A percentile compares a stretch with the other conserved stretches of the same genome.
These are phyloP conservation scores for Eidolon helvum DNA, from an alignment of 2,113 vertebrate genomes.

Conservation along the genomic window DNA sequence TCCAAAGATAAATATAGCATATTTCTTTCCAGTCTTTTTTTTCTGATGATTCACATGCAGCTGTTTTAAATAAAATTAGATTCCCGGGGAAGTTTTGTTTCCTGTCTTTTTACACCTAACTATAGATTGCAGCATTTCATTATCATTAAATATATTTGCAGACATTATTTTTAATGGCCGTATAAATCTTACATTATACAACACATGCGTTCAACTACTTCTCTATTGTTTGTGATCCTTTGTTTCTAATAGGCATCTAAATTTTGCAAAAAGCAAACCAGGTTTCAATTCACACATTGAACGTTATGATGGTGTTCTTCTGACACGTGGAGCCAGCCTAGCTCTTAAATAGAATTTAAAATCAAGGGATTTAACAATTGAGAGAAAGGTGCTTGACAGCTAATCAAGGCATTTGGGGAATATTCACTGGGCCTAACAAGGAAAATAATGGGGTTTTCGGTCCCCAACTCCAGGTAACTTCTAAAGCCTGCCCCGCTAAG, in stretches of 20 bases:
- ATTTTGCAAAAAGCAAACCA: constrained; percentile 41
- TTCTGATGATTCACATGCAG: not conserved
- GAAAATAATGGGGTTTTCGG: constrained; percentile 56
- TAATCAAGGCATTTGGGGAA: constrained; percentile 32
- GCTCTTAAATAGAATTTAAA: constrained; percentile 61
- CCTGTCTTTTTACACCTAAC: not conserved
- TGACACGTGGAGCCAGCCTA: constrained; percentile 48
- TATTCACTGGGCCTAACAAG: constrained; percentile 38
- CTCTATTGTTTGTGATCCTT: not conserved
- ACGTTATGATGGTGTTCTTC: not conserved
- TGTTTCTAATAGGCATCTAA: not conserved
- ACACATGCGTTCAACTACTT: not conserved
- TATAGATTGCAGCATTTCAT: not conserved
- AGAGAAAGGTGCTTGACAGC: constrained; percentile 53
- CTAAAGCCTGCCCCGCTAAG: constrained; percentile 74
- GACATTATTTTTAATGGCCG: not conserved
- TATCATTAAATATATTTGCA: constrained; percentile 9
- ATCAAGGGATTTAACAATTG: constrained; percentile 26
- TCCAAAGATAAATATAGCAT: not conserved
- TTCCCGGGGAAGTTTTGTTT: not conserved
- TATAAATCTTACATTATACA: not conserved
- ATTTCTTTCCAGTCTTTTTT: not conserved
- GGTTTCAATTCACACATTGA: not conserved
- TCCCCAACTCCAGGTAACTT: constrained; percentile 32
- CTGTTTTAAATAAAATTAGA: constrained; percentile 39